Conservation (phyloP, 37 sponge, comb jelly and placozoan species). For the Beroe ovata region DNA sequence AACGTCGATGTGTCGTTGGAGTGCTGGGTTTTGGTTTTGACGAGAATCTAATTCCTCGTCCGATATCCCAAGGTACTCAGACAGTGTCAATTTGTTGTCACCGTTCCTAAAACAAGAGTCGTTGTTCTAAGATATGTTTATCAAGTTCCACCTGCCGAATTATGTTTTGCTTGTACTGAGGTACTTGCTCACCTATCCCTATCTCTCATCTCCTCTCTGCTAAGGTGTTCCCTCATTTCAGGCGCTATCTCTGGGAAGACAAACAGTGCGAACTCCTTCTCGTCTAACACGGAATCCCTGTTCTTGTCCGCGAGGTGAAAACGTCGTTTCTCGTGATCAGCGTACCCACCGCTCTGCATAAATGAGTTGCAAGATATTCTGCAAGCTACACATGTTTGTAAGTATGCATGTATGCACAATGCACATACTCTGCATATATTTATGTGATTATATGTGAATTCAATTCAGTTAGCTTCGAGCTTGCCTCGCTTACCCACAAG, state of each 20-base stretch:
- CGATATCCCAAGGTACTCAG: constrained; percentile 27
- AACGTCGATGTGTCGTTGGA: background rate
- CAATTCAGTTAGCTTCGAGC: too few species aligned
- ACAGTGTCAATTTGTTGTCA: background rate
- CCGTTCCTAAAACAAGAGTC: constrained; percentile 3
- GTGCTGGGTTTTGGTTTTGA: too few species aligned
- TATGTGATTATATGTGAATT: too few species aligned
- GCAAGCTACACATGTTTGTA: too few species aligned
- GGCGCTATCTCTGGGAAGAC: constrained; percentile 30
- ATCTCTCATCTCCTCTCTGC: constrained; percentile 29
- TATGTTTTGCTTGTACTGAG: too few species aligned
- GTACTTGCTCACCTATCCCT: constrained; percentile 15
- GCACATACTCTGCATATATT: too few species aligned
- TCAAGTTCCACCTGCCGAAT: too few species aligned
- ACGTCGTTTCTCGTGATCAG: background rate
- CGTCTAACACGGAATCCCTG: background rate
- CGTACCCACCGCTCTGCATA: background rate
- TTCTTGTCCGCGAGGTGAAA: background rate
- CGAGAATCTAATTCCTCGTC: background rate
- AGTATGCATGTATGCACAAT: too few species aligned
- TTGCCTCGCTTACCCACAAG: too few species aligned
- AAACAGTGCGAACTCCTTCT: constrained; percentile 44
- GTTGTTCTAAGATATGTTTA: background rate
- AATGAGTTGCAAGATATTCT: too few species aligned
- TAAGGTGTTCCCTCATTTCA: background rate